These are phyloP conservation scores for Rousettus leschenaultii DNA, from an alignment of 2,113 vertebrate species.

Conservation along the genomic window DNA sequence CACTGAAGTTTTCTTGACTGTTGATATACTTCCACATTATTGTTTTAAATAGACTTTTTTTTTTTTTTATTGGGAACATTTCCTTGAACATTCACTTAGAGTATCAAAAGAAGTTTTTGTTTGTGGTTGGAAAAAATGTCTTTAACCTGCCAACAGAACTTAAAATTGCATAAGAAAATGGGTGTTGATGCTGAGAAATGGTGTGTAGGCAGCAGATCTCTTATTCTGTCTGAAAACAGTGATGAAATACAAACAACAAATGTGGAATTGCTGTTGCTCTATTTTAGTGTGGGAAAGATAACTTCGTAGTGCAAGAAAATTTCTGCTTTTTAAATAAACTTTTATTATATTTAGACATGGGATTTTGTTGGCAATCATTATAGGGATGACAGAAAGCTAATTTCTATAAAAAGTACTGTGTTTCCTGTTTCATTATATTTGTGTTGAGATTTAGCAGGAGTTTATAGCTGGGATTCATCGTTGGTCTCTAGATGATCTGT, in stretches of 20 bases:
- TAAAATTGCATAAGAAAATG: slow-evolving; percentile 73
- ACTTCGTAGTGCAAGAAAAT: slow-evolving; percentile 1
- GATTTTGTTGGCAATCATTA: slow-evolving; percentile 26
- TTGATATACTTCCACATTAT: slow-evolving; percentile 38
- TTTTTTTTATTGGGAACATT: slow-evolving; percentile 55
- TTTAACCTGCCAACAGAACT: slow-evolving; percentile 68
- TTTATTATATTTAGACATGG: slow-evolving; percentile 35
- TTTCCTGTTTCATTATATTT: not conserved
- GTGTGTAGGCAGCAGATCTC: slow-evolving; percentile 56
- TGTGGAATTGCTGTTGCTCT: slow-evolving; percentile 37
- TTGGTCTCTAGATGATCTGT: slow-evolving; percentile 1
- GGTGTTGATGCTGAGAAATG: slow-evolving; percentile 69
- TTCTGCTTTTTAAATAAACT: slow-evolving; percentile 45
- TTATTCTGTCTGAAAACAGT: slow-evolving; percentile 62
- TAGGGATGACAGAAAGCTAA: slow-evolving; percentile 6
- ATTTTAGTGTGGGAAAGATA: slow-evolving; percentile 57
- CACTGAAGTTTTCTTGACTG: slow-evolving; percentile 32
- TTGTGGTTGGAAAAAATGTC: slow-evolving; percentile 74
- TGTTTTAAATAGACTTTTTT: slow-evolving; percentile 56
- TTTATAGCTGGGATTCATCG: not conserved
- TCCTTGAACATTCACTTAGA: slow-evolving; percentile 68
- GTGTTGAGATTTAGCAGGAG: not conserved
- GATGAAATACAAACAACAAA: slow-evolving; percentile 62
- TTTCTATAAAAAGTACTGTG: slow-evolving; percentile 20
- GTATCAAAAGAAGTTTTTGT: slow-evolving; percentile 71